Conservation (phyloP, 2,113 vertebrate species). For the Panthera uncia region DNA sequence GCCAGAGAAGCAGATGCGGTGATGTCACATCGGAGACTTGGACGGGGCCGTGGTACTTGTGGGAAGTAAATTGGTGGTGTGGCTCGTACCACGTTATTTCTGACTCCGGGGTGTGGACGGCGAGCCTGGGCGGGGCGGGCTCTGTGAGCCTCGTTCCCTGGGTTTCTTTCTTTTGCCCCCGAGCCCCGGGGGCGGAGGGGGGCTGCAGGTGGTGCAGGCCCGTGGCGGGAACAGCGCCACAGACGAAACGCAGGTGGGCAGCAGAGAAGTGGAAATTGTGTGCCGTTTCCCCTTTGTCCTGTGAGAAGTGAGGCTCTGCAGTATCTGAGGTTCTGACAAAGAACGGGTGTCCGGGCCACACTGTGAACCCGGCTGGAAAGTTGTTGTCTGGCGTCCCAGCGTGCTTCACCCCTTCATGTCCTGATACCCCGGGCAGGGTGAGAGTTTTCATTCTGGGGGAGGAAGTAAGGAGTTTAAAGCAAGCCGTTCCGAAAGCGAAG, state of each 20-base stretch:
- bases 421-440: too few relatives aligned
- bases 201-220: rapidly evolving
- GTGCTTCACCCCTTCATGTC: too few relatives aligned
- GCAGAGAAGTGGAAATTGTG: rapidly evolving
- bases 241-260: rapidly evolving
- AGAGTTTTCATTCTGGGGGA: not conserved
- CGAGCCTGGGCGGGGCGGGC: not conserved
- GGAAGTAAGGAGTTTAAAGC: rapidly evolving
- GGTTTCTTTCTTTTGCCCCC: not conserved
- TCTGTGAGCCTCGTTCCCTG: not conserved
- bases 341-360: rapidly evolving
- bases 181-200: not conserved
- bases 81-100: not conserved
- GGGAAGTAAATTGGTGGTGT: slow-evolving; percentile 18
- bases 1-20: rapidly evolving
- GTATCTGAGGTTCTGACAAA: rapidly evolving
- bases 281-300: rapidly evolving
- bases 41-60: not conserved
- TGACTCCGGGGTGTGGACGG: not conserved
- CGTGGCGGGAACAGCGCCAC: rapidly evolving
- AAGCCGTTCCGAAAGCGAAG: not conserved
- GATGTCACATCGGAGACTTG: not conserved
- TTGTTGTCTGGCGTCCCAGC: not conserved
- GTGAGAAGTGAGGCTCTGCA: rapidly evolving
- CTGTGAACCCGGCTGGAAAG: not conserved